Conservation (phyloP, 35 echinoderm and acorn worm species). For the Eucidaris tribuloides region DNA sequence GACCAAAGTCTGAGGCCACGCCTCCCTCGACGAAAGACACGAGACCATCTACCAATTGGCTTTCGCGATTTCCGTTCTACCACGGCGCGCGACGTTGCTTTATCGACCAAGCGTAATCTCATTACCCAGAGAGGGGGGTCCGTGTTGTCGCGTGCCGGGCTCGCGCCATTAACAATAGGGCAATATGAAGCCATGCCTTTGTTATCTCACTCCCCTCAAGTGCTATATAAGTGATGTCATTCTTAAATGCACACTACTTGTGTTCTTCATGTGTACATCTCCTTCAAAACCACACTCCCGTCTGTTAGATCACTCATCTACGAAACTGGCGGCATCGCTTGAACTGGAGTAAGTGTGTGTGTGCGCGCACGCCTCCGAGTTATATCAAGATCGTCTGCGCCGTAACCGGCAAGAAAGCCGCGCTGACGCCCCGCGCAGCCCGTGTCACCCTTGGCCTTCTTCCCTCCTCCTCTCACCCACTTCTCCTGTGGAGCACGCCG, state of each 20-base stretch:
- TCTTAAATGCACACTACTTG: slow-evolving; percentile 16
- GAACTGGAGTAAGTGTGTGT: not conserved
- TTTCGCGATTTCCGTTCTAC: not conserved
- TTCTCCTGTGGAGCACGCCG: too few relatives aligned
- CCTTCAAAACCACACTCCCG: slow-evolving; percentile 10
- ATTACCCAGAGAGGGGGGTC: slow-evolving; percentile 4
- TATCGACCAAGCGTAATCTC: slow-evolving; percentile 19
- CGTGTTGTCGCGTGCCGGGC: slow-evolving; percentile 12
- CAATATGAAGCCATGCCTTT: slow-evolving; percentile 21
- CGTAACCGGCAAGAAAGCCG: too few relatives aligned
- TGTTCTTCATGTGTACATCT: slow-evolving; percentile 7
- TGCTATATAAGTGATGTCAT: slow-evolving; percentile 25
- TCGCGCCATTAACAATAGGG: slow-evolving; percentile 18
- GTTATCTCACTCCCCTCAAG: not conserved
- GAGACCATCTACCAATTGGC: slow-evolving; percentile 4
- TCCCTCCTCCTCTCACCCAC: too few relatives aligned
- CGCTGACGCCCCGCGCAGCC: too few relatives aligned
- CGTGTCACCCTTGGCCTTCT: too few relatives aligned
- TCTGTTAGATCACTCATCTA: slow-evolving; percentile 17
- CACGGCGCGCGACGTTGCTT: not conserved
- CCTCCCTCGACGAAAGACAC: not conserved
- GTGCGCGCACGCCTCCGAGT: slow-evolving; percentile 5
- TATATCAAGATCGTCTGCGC: too few relatives aligned
- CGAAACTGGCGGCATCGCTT: slow-evolving; percentile 9
- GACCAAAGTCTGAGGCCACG: slow-evolving; percentile 3